Base-by-base conservation (phyloP, 2,113 vertebrate genomes). In the Seriola quinqueradiata region DNA sequence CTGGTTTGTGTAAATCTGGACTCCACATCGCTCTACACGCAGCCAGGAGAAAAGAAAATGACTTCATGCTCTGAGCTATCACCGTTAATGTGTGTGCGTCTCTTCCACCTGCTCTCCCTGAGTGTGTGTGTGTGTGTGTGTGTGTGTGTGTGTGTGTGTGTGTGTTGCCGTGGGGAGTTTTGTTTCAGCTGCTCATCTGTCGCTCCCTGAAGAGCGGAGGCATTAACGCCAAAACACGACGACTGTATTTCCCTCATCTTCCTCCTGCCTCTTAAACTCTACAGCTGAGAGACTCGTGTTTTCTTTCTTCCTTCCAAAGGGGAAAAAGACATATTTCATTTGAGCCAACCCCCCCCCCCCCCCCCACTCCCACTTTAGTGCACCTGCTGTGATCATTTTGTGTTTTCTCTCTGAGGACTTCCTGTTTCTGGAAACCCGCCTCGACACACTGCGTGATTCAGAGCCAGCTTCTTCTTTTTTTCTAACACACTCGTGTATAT, bases 311-410 rank as follows among this genome's bases (percentile, higher is more conserved):
- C 66, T 84, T 81, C 55, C 84, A 46, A 70, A n/a, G 52, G 46
- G 70, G 60, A 81, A 83, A 69, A n/a, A 81, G 61, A 82, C 60
- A 74, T 77, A 54, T 90, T 89, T 90, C 25, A 88, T 85, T 77
- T 59, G 42, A 75, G 77, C 67, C 67, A 77, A 38, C 68, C 79
- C 83, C 80, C 10, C 4, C 13, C 68, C 38, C 58, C 40, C 40
- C 40, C 40, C 10, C 8, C 2, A 79, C 74, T 77, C 87, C 59
- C 79, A 78, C 79, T 87, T 87, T 70, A 57, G 63, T 74, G 59
- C 79, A 76, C 87, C 89, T 74, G 87, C 89, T 87, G 87, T 82
- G 82, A 91, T 84, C 76, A 40, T 91, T 90, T 90, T 73, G 79
- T 81, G 65, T 87, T 74, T 66, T 50, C 82, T 82, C 90, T 84